A percentile compares a stretch with the other conserved stretches of the same genome.
These are phyloP conservation scores for Hydropsyche tenuis DNA, from an alignment of 1,140 invertebrate genomes.

Conservation along the genomic window DNA sequence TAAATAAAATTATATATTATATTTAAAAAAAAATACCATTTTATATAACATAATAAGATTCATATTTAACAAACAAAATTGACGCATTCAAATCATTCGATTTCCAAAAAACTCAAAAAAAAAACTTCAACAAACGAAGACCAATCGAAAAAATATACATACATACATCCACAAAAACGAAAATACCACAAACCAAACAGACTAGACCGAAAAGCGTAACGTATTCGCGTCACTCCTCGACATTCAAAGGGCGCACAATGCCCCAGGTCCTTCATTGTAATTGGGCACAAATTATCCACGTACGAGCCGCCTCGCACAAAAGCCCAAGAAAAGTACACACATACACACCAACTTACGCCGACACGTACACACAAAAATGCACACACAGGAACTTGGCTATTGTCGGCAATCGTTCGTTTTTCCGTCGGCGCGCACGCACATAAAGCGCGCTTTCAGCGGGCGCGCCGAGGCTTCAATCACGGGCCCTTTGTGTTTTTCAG, in stretches of 20 bases:
- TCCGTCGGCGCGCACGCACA: constrained; percentile 5
- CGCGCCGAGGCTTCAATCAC: neutral
- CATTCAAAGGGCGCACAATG: neutral
- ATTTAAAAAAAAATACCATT: no score
- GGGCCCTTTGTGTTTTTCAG: no score
- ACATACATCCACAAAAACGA: neutral
- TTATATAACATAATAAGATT: no score
- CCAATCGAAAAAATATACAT: no score
- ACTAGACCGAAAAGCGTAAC: neutral
- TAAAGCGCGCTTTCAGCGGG: neutral
- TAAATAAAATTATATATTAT: no score
- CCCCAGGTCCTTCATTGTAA: constrained; percentile 4
- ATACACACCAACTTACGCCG: neutral
- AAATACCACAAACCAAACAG: neutral
- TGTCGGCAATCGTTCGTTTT: constrained; percentile 24
- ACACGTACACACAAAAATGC: no score
- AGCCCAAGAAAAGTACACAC: neutral
- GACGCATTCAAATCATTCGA: no score
- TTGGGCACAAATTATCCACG: constrained; percentile 16
- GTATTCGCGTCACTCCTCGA: neutral
- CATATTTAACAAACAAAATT: no score
- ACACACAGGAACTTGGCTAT: neutral
- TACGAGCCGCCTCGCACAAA: neutral
- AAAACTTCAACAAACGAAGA: no score
- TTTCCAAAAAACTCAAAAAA: no score